Conservation (phyloP, 2,113 vertebrate species). For the Melanocharis versteri region DNA sequence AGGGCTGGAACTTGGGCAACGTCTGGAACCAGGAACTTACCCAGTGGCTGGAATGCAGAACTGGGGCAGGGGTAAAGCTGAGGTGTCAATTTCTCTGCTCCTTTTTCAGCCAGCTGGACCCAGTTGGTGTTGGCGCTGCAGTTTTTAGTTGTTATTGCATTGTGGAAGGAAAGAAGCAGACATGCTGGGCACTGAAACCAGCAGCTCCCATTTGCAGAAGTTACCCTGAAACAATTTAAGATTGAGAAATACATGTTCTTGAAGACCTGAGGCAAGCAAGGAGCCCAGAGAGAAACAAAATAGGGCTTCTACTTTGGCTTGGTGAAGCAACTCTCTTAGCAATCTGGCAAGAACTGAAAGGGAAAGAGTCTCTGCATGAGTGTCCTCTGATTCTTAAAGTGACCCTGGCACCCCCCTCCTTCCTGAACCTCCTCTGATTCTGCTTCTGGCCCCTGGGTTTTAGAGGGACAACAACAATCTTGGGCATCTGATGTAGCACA, state of each 20-base stretch:
- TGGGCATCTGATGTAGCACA: not conserved
- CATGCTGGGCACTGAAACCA: rapidly evolving
- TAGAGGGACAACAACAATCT: not conserved
- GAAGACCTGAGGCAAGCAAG: not conserved
- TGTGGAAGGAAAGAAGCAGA: not conserved
- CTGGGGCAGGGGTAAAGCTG: not conserved
- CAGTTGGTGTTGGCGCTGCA: not conserved
- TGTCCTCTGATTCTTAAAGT: not conserved
- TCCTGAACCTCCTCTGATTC: rapidly evolving
- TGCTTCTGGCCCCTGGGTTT: not conserved
- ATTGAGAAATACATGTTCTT: not conserved
- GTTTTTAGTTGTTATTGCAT: not conserved
- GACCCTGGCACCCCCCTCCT: not conserved
- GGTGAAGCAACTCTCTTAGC: not conserved
- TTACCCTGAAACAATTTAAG: not conserved
- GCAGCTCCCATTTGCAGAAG: not conserved
- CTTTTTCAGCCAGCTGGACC: not conserved
- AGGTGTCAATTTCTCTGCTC: rapidly evolving
- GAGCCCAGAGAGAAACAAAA: not conserved
- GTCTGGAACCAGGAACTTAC: not conserved
- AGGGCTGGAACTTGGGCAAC: not conserved
- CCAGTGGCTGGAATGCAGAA: not conserved
- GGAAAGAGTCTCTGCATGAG: not conserved
- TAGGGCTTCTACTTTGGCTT: not conserved
- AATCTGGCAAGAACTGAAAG: not conserved